Percentiles rank a stretch among this genome's conserved stretches.
phyloP scores from a whole-genome alignment of 2,113 vertebrate species.

The Amphiprion percula region DNA sequence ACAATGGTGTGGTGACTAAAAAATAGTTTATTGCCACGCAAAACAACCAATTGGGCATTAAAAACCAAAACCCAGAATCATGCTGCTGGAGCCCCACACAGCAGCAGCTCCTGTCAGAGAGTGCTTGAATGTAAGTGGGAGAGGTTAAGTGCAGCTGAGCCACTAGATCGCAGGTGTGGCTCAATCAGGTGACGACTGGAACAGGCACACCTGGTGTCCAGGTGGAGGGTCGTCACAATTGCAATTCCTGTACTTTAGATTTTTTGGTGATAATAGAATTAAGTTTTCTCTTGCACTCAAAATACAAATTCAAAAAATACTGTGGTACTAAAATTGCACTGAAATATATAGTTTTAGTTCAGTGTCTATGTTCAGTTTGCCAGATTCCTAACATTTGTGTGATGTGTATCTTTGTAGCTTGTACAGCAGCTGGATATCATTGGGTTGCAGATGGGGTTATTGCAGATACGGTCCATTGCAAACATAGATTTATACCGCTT shows the following conservation, averaged over 20 bases:
- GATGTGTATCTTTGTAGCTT: neutral
- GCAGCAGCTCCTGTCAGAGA: too few species aligned
- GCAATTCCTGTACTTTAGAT: neutral
- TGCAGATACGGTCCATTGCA: neutral
- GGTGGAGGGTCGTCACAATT: too few species aligned
- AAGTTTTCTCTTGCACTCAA: neutral
- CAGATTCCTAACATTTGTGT: neutral
- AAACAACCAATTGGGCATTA: too few species aligned
- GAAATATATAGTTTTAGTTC: neutral
- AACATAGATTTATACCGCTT: neutral
- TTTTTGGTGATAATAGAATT: neutral
- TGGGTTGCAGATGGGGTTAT: neutral
- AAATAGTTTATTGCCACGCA: too few species aligned
- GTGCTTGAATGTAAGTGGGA: too few species aligned
- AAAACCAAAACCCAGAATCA: too few species aligned
- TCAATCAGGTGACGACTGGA: too few species aligned
- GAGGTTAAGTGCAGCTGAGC: too few species aligned
- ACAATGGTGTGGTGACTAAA: too few species aligned
- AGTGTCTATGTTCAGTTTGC: neutral
- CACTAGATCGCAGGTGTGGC: too few species aligned
- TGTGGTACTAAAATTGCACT: neutral
- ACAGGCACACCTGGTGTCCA: too few species aligned
- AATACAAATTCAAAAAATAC: neutral
- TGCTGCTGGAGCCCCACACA: too few species aligned
- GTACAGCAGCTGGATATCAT: neutral